These are phyloP conservation scores for Platalea minor DNA, from an alignment of 2,797 vertebrate species.

Conservation along the genomic window DNA sequence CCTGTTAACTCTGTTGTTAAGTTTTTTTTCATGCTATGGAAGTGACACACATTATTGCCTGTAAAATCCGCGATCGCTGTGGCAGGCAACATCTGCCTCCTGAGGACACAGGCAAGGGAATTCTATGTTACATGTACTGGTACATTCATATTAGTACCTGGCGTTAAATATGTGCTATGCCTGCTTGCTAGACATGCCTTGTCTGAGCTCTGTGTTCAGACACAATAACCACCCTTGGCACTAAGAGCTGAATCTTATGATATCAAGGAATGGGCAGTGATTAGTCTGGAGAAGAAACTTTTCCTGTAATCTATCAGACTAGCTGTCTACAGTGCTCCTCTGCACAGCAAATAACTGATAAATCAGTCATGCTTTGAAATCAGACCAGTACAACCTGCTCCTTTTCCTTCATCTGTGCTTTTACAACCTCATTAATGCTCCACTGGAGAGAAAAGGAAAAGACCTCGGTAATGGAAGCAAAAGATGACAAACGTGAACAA, in stretches of 20 bases:
- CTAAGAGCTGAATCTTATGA: background rate
- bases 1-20: background rate
- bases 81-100: background rate
- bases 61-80: background rate
- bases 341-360: background rate
- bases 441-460: background rate
- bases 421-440: background rate
- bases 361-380: background rate
- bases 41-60: background rate
- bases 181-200: background rate
- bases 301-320: background rate
- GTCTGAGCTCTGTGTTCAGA: background rate
- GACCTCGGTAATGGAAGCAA: background rate
- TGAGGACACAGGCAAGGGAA: background rate
- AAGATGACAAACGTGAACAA: background rate
- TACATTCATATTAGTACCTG: background rate
- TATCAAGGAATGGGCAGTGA: background rate
- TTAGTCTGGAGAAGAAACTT: background rate
- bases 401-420: background rate
- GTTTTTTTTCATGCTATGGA: background rate
- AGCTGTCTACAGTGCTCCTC: background rate
- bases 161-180: background rate
- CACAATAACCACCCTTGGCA: background rate
- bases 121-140: background rate
- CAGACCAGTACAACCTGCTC: background rate